Evolutionary conservation across 2,888 invertebrate species (phyloP).

Genomic region (Lasioglossum pauxillum): DNA sequence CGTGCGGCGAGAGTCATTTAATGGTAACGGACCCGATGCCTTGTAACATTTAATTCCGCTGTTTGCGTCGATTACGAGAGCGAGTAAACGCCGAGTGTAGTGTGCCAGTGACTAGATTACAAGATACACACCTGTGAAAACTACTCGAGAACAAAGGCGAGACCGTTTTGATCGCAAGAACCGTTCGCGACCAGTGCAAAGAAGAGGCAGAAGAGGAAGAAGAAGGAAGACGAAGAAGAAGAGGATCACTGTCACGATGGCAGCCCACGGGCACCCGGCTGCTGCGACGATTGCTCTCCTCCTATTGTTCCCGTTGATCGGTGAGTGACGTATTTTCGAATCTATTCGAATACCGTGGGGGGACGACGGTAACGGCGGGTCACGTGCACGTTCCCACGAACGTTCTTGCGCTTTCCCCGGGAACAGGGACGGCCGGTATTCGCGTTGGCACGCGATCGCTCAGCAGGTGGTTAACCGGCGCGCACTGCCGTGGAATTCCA

Average conservation of each 20-base stretch:
- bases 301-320: slow-evolving; percentile 75
- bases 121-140: slow-evolving; percentile 33
- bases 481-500: slow-evolving; percentile 49
- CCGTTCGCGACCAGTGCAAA: slow-evolving; percentile 32
- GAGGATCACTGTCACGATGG: slow-evolving; percentile 71
- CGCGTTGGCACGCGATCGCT: slow-evolving; percentile 65
- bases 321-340: slow-evolving; percentile 71
- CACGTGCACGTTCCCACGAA: slow-evolving; percentile 53
- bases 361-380: not conserved
- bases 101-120: slow-evolving; percentile 61
- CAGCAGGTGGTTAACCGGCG: slow-evolving; percentile 72
- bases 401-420: slow-evolving; percentile 46
- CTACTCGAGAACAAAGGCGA: not conserved
- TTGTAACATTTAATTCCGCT: slow-evolving; percentile 55
- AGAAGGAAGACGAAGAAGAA: not conserved
- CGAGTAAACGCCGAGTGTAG: slow-evolving; percentile 47
- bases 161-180: not conserved
- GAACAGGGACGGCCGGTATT: slow-evolving; percentile 44
- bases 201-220: slow-evolving; percentile 29
- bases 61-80: slow-evolving; percentile 36
- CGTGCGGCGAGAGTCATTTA: slow-evolving; percentile 64
- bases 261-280: slow-evolving; percentile 74
- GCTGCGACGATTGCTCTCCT: slow-evolving; percentile 67
- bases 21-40: slow-evolving; percentile 56
- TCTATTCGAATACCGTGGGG: not conserved